Evolutionary conservation across 92 coral and sea anemone genomes (phyloP), one percentile per base, ranked within the genome.

Genomic region (Epizoanthus scotinus): DNA sequence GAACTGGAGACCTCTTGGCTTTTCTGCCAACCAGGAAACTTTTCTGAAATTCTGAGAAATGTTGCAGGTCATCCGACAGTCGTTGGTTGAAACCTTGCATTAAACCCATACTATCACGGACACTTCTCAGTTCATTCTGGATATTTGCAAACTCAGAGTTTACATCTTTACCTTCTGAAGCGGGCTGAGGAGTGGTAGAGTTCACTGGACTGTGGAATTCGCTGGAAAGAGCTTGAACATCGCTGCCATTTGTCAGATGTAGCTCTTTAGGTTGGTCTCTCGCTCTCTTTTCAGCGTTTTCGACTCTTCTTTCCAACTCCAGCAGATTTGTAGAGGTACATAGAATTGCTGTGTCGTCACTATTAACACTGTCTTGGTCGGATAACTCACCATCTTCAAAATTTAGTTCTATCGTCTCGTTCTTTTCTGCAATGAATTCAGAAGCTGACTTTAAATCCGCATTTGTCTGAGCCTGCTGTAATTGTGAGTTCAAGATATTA

Each of bases 101-200:
- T 7, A 74, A 13, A 3, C 84, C 42, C 87, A 84, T 79, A 74
- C 78, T 91, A 27, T 84, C 81, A n/a, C 82, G 88, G 18, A 87
- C 87, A 52, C 79, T 64, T 14, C 28, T 25, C 25, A 86, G 36
- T 56, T 92, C 93, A 31, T 82, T 56, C 53, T 87, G 89, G 52
- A 89, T 89, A 10, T 67, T 72, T 26, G 24, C 55, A 68, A 89
- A 85, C 60, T 82, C 91, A 26, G 13, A 38, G 42, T 27, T 18
- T 0, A 29, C 57, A 5, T 58, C 71, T 29, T 63, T 56, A 44
- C 52, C 67, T 19, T 63, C 61, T 2, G 60, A 56, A 24, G 25
- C 61, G 61, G 57, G 36, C 2, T 2, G 18, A 5, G 68, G 47
- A 60, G 26, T 34, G 38, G 57, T 3, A n/a, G 81, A 15, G 8